These are phyloP conservation scores for Balearica regulorum DNA, from an alignment of 2,797 vertebrate genomes.

Conservation along the genomic window DNA sequence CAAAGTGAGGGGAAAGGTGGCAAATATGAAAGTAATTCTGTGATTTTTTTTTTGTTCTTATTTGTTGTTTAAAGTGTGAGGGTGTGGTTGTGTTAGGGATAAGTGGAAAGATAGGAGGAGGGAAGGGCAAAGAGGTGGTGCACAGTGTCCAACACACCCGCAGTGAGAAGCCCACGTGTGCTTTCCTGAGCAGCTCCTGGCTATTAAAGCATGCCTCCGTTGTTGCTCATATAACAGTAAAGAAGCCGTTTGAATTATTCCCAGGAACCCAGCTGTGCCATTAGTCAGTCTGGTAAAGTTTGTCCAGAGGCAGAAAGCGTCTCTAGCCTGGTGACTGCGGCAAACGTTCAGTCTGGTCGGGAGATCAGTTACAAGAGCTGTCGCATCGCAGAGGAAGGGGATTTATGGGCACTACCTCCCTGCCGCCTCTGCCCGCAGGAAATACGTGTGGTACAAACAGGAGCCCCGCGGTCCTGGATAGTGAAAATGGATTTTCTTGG, in stretches of 20 bases:
- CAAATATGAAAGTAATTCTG: neutral
- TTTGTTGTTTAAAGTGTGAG: neutral
- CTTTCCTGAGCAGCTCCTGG: neutral
- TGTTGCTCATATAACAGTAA: neutral
- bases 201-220: neutral
- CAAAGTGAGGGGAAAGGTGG: rapidly evolving
- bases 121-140: neutral
- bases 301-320: neutral
- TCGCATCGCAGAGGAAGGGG: neutral
- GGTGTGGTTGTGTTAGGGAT: neutral
- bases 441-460: neutral
- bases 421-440: neutral
- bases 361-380: neutral
- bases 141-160: neutral
- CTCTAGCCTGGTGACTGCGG: neutral
- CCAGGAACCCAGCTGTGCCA: neutral
- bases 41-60: neutral
- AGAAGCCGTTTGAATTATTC: neutral
- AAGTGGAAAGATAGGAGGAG: neutral
- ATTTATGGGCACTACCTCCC: neutral
- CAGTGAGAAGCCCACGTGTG: neutral
- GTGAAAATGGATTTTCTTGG: neutral
- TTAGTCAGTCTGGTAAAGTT: neutral
- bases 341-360: rapidly evolving
- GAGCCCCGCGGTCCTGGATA: neutral